Evolutionary conservation across 2,888 invertebrate species (phyloP).

Genomic region (Stegophylla sp.): DNA sequence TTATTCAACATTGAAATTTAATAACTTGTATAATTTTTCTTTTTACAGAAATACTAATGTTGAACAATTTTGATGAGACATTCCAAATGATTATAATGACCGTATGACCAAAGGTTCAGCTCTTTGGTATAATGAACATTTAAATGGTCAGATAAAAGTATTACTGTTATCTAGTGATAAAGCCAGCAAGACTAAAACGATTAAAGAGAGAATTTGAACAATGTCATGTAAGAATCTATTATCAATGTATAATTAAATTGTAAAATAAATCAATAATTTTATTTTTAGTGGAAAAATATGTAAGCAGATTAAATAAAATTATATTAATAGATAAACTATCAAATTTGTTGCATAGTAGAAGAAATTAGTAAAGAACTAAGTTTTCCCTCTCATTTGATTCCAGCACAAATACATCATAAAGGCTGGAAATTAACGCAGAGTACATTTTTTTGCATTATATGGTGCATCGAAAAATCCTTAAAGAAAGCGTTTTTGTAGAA

Average conservation of each 20-base stretch:
- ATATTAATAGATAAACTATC: conserved; percentile 83
- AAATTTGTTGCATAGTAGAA: conserved; percentile 67
- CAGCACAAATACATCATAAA: conserved; percentile 80
- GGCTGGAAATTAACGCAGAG: conserved; percentile 79
- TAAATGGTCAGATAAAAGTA: conserved; percentile 65
- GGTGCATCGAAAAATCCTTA: conserved; percentile 96
- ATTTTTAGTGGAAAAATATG: conserved; percentile 76
- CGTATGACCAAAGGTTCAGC: conserved; percentile 83
- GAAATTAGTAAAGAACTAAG: conserved; percentile 73
- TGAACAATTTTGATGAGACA: conserved; percentile 81
- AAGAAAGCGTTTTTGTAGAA: conserved; percentile 85
- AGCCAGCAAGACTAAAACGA: conserved; percentile 77
- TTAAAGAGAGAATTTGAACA: conserved; percentile 74
- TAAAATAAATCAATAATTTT: conserved; percentile 2
- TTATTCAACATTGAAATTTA: no score
- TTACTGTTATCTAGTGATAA: conserved; percentile 85
- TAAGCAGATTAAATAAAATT: conserved; percentile 74
- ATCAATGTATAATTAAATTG: neutral
- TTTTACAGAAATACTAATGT: conserved; percentile 82
- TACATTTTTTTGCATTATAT: conserved; percentile 81
- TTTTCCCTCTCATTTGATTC: conserved; percentile 85
- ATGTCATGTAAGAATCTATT: conserved; percentile 70
- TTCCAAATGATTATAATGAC: conserved; percentile 89
- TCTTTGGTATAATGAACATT: conserved; percentile 83
- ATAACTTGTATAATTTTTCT: neutral